These are phyloP conservation scores for Mythimna loreyi DNA, from an alignment of 2,888 invertebrate species.

Conservation along the genomic window DNA sequence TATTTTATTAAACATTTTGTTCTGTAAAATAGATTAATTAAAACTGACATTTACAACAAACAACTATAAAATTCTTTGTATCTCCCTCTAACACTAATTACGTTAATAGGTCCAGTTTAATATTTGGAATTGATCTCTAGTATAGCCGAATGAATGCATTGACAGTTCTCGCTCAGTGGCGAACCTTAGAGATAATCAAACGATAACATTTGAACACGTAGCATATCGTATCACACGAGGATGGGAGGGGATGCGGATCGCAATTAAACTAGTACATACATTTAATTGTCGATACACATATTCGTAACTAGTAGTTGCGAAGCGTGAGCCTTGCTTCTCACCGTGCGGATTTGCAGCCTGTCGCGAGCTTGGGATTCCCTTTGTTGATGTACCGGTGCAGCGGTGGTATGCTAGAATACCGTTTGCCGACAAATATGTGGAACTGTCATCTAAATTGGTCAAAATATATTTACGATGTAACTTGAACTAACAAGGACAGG, in stretches of 20 bases:
- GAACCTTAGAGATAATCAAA: constrained; percentile 72
- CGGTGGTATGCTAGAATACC: constrained; percentile 27
- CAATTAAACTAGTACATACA: constrained; percentile 72
- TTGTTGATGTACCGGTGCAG: constrained; percentile 39
- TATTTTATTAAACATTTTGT: constrained; percentile 90
- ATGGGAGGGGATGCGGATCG: constrained; percentile 77
- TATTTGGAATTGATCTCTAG: constrained; percentile 78
- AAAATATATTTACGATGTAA: constrained; percentile 52
- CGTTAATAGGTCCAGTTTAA: constrained; percentile 85
- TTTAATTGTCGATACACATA: constrained; percentile 76
- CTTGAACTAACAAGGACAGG: constrained; percentile 47
- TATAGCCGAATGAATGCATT: constrained; percentile 72
- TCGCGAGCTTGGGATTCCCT: constrained; percentile 47
- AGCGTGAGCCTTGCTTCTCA: constrained; percentile 54
- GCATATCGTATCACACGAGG: constrained; percentile 83
- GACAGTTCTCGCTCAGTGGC: constrained; percentile 69
- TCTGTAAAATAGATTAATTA: constrained; percentile 90
- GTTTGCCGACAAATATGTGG: constrained; percentile 26
- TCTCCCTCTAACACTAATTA: constrained; percentile 85
- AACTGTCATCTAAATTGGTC: constrained; percentile 41
- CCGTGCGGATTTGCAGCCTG: constrained; percentile 53
- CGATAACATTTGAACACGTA: constrained; percentile 83
- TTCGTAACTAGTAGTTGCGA: constrained; percentile 67
- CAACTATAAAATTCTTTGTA: constrained; percentile 90
- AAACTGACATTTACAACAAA: constrained; percentile 91